These are phyloP conservation scores for Sarcoramphus papa DNA, from an alignment of 2,797 vertebrate genomes.

Conservation along the genomic window DNA sequence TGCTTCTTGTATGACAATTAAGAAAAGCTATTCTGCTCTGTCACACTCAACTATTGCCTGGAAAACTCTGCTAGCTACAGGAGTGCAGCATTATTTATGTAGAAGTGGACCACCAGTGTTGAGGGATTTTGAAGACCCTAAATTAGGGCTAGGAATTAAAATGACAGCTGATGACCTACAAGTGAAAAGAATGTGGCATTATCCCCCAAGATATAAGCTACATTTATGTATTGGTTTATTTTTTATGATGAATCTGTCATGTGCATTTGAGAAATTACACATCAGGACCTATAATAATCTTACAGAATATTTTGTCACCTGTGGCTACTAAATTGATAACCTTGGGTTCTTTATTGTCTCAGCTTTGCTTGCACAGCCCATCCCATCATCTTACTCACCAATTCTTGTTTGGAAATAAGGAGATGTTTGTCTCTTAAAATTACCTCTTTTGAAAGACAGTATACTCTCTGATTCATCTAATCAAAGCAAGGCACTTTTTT, in stretches of 20 bases:
- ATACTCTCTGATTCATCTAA: not conserved
- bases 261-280: constrained; percentile 6
- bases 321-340: not conserved
- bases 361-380: not conserved
- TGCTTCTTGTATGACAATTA: not conserved
- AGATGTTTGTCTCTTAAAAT: constrained; percentile 25
- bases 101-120: not conserved
- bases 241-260: constrained; percentile 36
- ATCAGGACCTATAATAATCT: not conserved
- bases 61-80: not conserved
- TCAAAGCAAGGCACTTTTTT: not conserved
- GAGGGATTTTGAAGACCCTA: not conserved
- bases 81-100: not conserved
- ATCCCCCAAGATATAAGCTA: constrained; percentile 12
- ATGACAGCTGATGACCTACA: constrained; percentile 4
- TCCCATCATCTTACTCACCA: not conserved
- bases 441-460: not conserved
- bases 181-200: constrained; percentile 18
- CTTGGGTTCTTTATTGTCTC: not conserved
- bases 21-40: not conserved
- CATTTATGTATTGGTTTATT: constrained; percentile 28
- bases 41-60: not conserved
- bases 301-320: not conserved
- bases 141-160: not conserved
- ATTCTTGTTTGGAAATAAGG: not conserved